Conservation (phyloP, 2,113 vertebrate species). For the Salvelinus namaycush region DNA sequence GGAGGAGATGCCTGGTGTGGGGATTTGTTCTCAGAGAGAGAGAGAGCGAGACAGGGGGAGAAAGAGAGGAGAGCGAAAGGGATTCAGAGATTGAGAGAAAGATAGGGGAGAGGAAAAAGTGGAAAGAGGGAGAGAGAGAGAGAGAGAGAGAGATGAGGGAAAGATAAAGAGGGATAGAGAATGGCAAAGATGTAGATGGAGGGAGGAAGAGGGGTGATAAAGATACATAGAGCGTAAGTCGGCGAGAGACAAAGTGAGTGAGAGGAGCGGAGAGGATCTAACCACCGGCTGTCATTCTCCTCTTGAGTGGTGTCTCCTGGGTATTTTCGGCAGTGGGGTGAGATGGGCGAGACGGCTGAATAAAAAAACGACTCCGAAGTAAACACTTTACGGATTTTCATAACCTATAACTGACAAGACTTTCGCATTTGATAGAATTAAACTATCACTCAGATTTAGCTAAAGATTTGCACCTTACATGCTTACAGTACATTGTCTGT, state of each 20-base stretch:
- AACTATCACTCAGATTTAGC: neutral
- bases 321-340: constrained; percentile 37
- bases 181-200: neutral
- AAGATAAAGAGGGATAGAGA: neutral
- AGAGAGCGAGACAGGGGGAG: neutral
- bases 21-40: constrained; percentile 48
- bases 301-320: constrained; percentile 3
- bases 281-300: constrained; percentile 17
- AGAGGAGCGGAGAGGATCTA: constrained; percentile 28
- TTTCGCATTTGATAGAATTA: neutral
- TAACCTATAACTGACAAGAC: constrained; percentile 4
- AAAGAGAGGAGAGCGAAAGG: neutral
- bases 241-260: neutral
- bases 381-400: constrained; percentile 5
- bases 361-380: constrained; percentile 21
- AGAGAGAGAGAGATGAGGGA: neutral
- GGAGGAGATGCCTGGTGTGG: constrained; percentile 31
- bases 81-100: neutral
- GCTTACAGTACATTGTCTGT: neutral
- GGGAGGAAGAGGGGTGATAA: neutral
- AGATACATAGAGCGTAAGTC: neutral
- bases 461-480: neutral
- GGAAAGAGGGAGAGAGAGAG: neutral
- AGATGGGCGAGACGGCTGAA: constrained; percentile 13
- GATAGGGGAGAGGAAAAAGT: neutral